A percentile compares a stretch with the other conserved stretches of the same genome.
phyloP scores from a whole-genome alignment of 2,888 invertebrate genomes.

The Theodoxus fluviatilis region DNA sequence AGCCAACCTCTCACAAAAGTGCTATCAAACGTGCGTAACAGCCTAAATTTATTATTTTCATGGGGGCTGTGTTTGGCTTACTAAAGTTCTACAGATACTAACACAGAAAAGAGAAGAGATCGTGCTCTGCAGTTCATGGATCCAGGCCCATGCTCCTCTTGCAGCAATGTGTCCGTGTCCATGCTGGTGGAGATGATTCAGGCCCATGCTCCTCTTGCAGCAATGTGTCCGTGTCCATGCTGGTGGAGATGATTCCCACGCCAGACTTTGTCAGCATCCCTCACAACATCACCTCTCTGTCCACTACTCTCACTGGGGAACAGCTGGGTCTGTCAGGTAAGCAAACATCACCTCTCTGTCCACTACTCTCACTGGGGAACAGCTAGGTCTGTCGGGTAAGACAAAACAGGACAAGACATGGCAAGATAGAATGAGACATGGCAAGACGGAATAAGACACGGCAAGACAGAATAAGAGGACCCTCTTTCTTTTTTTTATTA shows the following conservation, averaged over 20 bases:
- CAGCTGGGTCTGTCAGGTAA: constrained; percentile 52
- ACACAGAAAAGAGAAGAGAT: not conserved
- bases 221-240: constrained; percentile 54
- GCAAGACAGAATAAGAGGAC: not conserved
- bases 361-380: constrained; percentile 23
- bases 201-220: constrained; percentile 44
- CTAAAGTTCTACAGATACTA: too few species aligned
- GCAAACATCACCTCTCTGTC: constrained; percentile 23
- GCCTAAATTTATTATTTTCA: too few species aligned
- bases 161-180: constrained; percentile 56
- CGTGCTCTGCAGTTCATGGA: not conserved
- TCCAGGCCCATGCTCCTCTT: too few species aligned
- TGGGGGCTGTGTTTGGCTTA: too few species aligned
- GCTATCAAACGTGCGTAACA: too few species aligned
- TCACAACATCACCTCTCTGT: constrained; percentile 53
- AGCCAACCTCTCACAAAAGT: too few species aligned
- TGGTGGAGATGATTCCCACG: constrained; percentile 53
- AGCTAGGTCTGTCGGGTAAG: constrained; percentile 28
- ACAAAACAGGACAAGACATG: not conserved
- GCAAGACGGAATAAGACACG: not conserved
- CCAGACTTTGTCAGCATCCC: constrained; percentile 49
- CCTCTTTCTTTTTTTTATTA: not conserved
- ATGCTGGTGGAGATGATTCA: constrained; percentile 56
- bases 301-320: constrained; percentile 44
- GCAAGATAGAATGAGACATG: not conserved